Conservation (phyloP, 1,140 invertebrate genomes). For the Zaprionus taronus region DNA sequence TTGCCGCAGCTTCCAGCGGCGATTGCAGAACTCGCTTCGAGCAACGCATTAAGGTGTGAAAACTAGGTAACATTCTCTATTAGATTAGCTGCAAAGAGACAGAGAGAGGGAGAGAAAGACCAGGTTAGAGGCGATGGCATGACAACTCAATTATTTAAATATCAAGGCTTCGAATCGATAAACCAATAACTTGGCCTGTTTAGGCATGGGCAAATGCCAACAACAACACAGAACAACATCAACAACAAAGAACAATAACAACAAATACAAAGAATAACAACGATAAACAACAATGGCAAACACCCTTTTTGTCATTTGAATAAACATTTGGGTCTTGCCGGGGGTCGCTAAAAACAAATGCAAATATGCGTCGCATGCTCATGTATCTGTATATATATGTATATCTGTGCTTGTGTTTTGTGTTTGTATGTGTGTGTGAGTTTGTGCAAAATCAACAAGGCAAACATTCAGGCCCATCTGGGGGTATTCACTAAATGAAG, state of each 20-base stretch:
- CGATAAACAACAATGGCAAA: slow-evolving; percentile 20
- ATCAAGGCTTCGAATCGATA: slow-evolving; percentile 50
- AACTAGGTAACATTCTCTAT: slow-evolving; percentile 81
- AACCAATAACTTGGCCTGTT: slow-evolving; percentile 26
- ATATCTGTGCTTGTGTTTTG: neutral
- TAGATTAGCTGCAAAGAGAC: slow-evolving; percentile 70
- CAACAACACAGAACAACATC: slow-evolving; percentile 2
- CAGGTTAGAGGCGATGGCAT: slow-evolving; percentile 12
- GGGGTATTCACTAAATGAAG: slow-evolving; percentile 32
- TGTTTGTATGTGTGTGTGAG: slow-evolving; percentile 3
- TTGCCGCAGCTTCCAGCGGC: slow-evolving; percentile 53
- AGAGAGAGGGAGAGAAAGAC: slow-evolving; percentile 8
- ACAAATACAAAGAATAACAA: no score
- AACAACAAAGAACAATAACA: slow-evolving; percentile 14
- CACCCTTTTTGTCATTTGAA: slow-evolving; percentile 57
- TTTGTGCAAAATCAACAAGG: neutral
- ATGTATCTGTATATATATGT: neutral
- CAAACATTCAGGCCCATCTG: slow-evolving; percentile 8
- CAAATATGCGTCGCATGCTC: slow-evolving; percentile 50
- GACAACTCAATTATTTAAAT: slow-evolving; percentile 57
- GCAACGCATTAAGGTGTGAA: slow-evolving; percentile 83
- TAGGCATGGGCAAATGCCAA: slow-evolving; percentile 11
- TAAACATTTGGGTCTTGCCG: slow-evolving; percentile 68
- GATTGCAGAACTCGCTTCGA: slow-evolving; percentile 81
- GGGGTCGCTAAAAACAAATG: slow-evolving; percentile 68